phyloP scores from a whole-genome alignment of 2,113 vertebrate species.

The Pterocles burchelli region DNA sequence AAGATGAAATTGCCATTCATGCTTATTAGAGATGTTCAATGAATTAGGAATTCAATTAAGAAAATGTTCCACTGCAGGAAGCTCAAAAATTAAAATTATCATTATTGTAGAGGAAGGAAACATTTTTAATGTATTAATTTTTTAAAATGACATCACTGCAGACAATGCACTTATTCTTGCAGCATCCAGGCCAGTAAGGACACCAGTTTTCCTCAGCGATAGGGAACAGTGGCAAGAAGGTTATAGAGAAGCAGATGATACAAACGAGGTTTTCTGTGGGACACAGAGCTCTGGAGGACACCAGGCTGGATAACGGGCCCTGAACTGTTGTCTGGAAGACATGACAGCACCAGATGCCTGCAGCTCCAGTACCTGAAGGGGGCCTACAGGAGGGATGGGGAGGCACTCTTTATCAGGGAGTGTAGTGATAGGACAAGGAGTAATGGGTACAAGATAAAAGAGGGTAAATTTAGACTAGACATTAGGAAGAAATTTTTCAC shows the following conservation, averaged over 20 bases:
- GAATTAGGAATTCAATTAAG: conserved; percentile 63
- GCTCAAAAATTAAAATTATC: conserved; percentile 40
- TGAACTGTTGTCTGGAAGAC: not conserved
- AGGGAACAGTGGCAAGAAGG: not conserved
- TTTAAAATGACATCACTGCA: not conserved
- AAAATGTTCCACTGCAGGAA: conserved; percentile 61
- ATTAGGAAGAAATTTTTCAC: no score
- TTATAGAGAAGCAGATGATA: not conserved
- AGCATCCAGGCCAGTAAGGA: not conserved
- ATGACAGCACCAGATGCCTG: not conserved
- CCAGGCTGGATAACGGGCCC: not conserved
- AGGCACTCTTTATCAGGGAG: no score
- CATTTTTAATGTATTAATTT: conserved; percentile 27
- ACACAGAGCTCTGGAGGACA: not conserved
- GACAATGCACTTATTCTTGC: not conserved
- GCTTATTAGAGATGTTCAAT: conserved; percentile 46
- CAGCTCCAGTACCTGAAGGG: no score
- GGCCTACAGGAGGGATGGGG: no score
- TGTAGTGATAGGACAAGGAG: no score
- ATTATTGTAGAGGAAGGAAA: conserved; percentile 61
- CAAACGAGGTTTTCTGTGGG: not conserved
- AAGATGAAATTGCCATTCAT: conserved; percentile 47
- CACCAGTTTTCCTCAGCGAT: not conserved
- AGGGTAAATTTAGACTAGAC: no score
- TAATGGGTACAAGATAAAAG: no score